A percentile compares a stretch with the other conserved stretches of the same genome.
Conservation (phyloP, 2,888 invertebrate species). For the Cephus runcator region DNA sequence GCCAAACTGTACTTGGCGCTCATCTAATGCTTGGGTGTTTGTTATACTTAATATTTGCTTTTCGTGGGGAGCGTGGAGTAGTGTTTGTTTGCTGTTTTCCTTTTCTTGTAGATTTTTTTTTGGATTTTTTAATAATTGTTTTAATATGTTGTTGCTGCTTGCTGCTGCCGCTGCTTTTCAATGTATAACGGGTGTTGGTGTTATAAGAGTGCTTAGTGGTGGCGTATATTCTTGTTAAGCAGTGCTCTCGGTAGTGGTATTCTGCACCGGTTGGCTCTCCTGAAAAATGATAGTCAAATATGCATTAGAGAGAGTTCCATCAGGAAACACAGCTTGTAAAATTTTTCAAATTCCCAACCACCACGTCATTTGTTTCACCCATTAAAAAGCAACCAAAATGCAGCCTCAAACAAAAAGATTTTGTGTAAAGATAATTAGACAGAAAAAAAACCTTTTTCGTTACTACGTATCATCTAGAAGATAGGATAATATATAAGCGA, state of each 20-base stretch:
- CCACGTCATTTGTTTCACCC: too few relatives aligned
- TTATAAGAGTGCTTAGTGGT: conserved; percentile 47
- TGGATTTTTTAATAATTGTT: conserved; percentile 46
- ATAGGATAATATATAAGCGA: too few relatives aligned
- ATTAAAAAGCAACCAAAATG: too few relatives aligned
- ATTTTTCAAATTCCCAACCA: too few relatives aligned
- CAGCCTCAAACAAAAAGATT: too few relatives aligned
- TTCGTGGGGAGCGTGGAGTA: conserved; percentile 55
- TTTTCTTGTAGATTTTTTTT: conserved; percentile 42
- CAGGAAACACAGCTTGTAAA: too few relatives aligned
- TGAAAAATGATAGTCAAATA: conserved; percentile 43
- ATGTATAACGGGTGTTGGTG: conserved; percentile 51
- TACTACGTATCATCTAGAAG: too few relatives aligned
- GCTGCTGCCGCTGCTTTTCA: conserved; percentile 39
- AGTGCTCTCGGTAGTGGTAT: conserved; percentile 72
- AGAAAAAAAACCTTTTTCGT: too few relatives aligned
- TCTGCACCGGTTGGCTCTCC: conserved; percentile 72
- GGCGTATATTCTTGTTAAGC: conserved; percentile 64
- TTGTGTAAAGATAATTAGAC: too few relatives aligned
- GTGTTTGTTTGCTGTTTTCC: conserved; percentile 47
- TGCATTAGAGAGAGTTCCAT: background rate
- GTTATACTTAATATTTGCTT: conserved; percentile 23
- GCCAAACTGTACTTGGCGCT: background rate
- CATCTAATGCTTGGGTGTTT: conserved; percentile 15
- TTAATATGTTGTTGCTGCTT: conserved; percentile 45